Evolutionary conservation across 1,140 invertebrate species (phyloP).

Genomic region (Hylaeus anthracinus): DNA sequence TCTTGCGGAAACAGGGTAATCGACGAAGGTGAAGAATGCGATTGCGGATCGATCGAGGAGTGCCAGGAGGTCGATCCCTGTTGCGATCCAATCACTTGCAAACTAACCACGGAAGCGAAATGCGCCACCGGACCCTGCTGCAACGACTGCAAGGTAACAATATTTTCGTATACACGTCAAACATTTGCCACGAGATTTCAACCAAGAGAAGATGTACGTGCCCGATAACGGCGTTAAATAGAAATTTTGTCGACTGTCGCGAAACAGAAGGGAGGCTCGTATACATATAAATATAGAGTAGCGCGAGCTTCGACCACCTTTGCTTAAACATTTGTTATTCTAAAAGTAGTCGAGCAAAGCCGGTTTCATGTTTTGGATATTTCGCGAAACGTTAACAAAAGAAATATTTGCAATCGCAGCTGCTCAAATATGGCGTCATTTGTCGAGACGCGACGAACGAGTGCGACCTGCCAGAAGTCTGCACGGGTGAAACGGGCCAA

Average conservation of each 20-base stretch:
- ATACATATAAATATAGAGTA: background rate
- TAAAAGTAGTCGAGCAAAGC: too few species aligned
- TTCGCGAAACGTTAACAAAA: too few species aligned
- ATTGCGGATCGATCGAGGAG: slow-evolving; percentile 92
- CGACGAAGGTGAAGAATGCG: slow-evolving; percentile 98
- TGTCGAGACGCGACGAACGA: slow-evolving; percentile 93
- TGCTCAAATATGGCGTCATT: slow-evolving; percentile 87
- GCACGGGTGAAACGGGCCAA: slow-evolving; percentile 91
- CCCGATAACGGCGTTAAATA: background rate
- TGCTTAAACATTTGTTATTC: too few species aligned
- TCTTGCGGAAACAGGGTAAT: slow-evolving; percentile 96
- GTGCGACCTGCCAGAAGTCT: slow-evolving; percentile 96
- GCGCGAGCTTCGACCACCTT: too few species aligned
- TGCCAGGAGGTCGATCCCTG: slow-evolving; percentile 93
- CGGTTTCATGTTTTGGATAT: too few species aligned
- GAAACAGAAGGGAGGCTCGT: background rate
- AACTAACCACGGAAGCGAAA: slow-evolving; percentile 93
- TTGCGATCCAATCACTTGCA: slow-evolving; percentile 97
- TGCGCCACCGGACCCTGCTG: slow-evolving; percentile 96
- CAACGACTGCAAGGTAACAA: slow-evolving; percentile 91
- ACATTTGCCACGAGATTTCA: background rate
- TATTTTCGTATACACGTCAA: background rate
- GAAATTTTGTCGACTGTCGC: background rate
- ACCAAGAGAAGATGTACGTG: slow-evolving; percentile 10
- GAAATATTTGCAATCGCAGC: slow-evolving; percentile 79